Conservation (phyloP, 2,113 vertebrate species). For the Syngnathus typhle region DNA sequence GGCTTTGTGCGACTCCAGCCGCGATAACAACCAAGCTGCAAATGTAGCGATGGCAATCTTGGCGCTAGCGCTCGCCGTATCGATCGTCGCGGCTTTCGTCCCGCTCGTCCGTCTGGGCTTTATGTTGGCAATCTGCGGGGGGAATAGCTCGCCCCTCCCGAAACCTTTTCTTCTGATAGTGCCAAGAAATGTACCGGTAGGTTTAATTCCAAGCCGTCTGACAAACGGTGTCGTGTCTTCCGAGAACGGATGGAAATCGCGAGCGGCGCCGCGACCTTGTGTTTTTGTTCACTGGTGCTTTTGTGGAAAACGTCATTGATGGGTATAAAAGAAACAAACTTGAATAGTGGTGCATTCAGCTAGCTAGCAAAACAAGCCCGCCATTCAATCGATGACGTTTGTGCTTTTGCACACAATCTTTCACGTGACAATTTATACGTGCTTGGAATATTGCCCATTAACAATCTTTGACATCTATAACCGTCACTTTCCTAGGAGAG, state of each 20-base stretch:
- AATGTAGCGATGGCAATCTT: constrained; percentile 3
- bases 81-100: constrained; percentile 2
- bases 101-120: background rate
- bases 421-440: background rate
- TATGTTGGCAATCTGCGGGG: background rate
- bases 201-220: background rate
- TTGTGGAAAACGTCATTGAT: background rate
- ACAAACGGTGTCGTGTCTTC: background rate
- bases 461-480: no score
- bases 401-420: background rate
- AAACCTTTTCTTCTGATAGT: background rate
- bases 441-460: background rate
- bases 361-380: background rate
- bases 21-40: background rate
- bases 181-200: background rate
- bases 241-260: background rate
- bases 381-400: background rate
- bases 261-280: background rate
- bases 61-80: background rate
- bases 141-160: background rate
- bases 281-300: background rate
- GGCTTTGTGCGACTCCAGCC: constrained; percentile 3
- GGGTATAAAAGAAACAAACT: background rate
- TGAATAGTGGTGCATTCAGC: background rate
- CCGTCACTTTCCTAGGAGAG: background rate